phyloP scores from a whole-genome alignment of 2,113 vertebrate genomes.

The Hippotragus niger region DNA sequence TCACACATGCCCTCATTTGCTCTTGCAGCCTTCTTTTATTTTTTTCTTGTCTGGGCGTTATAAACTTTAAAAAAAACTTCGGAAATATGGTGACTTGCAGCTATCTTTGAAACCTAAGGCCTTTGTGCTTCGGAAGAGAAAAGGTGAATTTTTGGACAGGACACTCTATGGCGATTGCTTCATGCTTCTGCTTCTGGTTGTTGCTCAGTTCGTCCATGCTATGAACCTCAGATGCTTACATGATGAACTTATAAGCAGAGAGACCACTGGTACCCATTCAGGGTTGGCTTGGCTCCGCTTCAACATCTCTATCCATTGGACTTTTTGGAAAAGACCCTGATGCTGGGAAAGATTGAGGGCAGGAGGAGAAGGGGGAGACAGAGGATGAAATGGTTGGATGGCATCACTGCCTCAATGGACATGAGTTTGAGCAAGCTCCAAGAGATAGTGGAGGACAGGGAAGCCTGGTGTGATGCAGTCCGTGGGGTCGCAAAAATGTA shows the following conservation, averaged over 20 bases:
- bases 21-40: not conserved
- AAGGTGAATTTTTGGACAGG: conserved; percentile 34
- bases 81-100: not conserved
- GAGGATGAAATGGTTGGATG: not conserved
- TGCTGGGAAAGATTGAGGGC: not conserved
- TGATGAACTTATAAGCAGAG: conserved; percentile 9
- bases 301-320: not conserved
- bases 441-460: not conserved
- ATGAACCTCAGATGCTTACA: not conserved
- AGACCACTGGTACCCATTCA: not conserved
- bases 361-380: not conserved
- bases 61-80: not conserved
- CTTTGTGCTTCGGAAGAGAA: conserved; percentile 23
- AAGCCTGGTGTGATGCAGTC: not conserved
- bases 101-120: not conserved
- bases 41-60: not conserved
- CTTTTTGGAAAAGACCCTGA: not conserved
- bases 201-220: not conserved
- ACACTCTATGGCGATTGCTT: conserved; percentile 4
- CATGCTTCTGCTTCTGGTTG: not conserved
- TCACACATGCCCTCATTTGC: not conserved
- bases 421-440: not conserved
- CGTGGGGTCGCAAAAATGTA: not conserved
- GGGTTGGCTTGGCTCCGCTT: not conserved
- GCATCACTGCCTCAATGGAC: not conserved